Base-by-base conservation (phyloP, 2,888 invertebrate genomes). In the Taphrorychus bicolor region DNA sequence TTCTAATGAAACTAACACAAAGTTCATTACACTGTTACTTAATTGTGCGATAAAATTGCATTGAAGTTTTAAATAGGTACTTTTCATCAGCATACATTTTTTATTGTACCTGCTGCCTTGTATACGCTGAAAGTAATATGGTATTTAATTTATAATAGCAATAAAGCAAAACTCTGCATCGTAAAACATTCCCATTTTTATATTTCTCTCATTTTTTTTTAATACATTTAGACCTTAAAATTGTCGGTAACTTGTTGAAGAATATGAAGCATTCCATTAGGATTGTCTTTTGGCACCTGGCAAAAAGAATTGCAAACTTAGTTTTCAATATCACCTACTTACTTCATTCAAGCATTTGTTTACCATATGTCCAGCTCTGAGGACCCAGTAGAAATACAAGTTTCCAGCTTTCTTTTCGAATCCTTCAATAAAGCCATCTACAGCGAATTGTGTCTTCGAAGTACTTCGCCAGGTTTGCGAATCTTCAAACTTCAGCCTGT, bases 341-440 rank as follows among this genome's bases (percentile, higher is more conserved):
- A n/a, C n/a, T n/a, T n/a, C n/a, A n/a, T n/a, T 54, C 11, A 24
- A 24, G 7, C 24, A 7, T 21, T 14, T 2, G 3, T 42, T 83
- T 91, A 81, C 92, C 87, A 92, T 92, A 76, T 94, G 93, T 21
- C 94, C 93, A 64, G 93, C 90, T 72, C 89, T 84, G 69, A 92
- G 86, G 66, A 94, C 87, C 90, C 91, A 93, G 79, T 90, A 93
- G 80, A 93, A 89, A 56, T 86, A 82, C 56, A 94, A 87, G 72
- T 90, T 90, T 59, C 87, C 87, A 66, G 86, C 85, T 1, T 85
- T 82, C 77, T 93, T 91, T 70, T 87, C 84, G 76, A 90, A 94
- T 11, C 92, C 94, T 78, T 92, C 91, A 41, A 91, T 83, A 32
- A 84, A 80, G 54, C 86, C 82, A 70, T 89, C 78, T 11, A 88